Conservation (phyloP, 2,113 vertebrate genomes). For the Leucoraja erinaceus region DNA sequence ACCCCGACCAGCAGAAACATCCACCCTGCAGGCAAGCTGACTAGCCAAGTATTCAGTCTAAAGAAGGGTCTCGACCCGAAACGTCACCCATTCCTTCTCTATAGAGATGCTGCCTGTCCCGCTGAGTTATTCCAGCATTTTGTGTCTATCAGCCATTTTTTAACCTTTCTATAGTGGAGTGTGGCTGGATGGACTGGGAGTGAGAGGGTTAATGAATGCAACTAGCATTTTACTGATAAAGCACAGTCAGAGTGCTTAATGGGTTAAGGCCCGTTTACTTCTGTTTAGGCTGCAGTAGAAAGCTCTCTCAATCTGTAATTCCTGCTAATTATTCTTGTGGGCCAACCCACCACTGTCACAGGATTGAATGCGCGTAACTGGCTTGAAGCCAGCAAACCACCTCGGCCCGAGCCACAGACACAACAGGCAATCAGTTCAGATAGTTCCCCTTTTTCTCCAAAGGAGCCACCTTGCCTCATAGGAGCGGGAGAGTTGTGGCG, state of each 20-base stretch:
- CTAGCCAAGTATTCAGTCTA: too few species aligned
- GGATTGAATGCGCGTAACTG: constrained; percentile 1
- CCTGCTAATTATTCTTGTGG: constrained; percentile 31
- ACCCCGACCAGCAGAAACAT: too few species aligned
- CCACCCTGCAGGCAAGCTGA: too few species aligned
- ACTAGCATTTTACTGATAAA: constrained; percentile 7
- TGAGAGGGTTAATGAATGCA: constrained; percentile 2
- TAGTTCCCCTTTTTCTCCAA: not conserved
- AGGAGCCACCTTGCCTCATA: not conserved
- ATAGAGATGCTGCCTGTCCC: too few species aligned
- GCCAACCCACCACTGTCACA: constrained; percentile 24
- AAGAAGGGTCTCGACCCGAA: too few species aligned
- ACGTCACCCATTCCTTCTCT: too few species aligned
- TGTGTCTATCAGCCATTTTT: not conserved
- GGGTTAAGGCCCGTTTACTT: constrained; percentile 20
- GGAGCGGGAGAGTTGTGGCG: not conserved
- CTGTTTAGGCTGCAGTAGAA: constrained; percentile 7
- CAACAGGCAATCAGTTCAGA: constrained; percentile 30
- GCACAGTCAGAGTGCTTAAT: constrained; percentile 6
- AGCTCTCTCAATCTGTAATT: constrained; percentile 23
- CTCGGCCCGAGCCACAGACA: not conserved
- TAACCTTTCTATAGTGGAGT: not conserved
- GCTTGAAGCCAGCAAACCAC: constrained; percentile 20
- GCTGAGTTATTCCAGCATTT: too few species aligned
- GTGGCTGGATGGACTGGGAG: not conserved